Evolutionary conservation across 2,888 invertebrate species (phyloP).

Genomic region (Cylindroiulus punctatus): DNA sequence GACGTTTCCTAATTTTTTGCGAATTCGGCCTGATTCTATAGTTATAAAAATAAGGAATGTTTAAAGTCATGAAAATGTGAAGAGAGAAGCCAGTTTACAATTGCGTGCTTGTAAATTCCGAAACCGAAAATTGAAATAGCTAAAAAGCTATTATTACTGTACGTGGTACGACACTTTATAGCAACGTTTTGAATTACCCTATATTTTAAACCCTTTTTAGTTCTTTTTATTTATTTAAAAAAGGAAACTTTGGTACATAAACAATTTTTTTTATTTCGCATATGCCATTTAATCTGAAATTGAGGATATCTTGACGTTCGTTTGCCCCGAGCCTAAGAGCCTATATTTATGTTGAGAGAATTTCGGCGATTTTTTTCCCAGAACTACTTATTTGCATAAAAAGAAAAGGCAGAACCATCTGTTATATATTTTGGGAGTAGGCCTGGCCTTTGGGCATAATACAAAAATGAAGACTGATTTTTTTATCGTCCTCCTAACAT

Average conservation of each 20-base stretch:
- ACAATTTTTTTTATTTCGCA: neutral
- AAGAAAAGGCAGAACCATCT: neutral
- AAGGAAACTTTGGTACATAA: neutral
- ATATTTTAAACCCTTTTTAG: neutral
- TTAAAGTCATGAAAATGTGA: too few relatives aligned
- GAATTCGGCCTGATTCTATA: too few relatives aligned
- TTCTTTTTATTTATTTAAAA: neutral
- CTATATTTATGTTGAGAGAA: neutral
- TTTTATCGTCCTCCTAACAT: slow-evolving; percentile 10
- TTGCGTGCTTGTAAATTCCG: too few relatives aligned
- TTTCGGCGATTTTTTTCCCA: neutral
- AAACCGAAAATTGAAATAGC: too few relatives aligned
- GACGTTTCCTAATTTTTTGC: too few relatives aligned
- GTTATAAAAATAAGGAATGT: too few relatives aligned
- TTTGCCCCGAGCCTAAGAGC: neutral
- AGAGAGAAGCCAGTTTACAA: too few relatives aligned
- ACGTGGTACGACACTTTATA: too few relatives aligned
- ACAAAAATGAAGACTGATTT: neutral
- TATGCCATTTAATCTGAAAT: neutral
- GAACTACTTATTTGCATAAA: neutral
- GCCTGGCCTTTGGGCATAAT: slow-evolving; percentile 3
- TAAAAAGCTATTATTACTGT: too few relatives aligned
- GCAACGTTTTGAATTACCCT: too few relatives aligned
- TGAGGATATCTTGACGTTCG: neutral
- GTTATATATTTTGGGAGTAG: slow-evolving; percentile 8